Evolutionary conservation across 2,888 invertebrate species (phyloP).

Genomic region (Scaptodrosophila latifasciaeformis): DNA sequence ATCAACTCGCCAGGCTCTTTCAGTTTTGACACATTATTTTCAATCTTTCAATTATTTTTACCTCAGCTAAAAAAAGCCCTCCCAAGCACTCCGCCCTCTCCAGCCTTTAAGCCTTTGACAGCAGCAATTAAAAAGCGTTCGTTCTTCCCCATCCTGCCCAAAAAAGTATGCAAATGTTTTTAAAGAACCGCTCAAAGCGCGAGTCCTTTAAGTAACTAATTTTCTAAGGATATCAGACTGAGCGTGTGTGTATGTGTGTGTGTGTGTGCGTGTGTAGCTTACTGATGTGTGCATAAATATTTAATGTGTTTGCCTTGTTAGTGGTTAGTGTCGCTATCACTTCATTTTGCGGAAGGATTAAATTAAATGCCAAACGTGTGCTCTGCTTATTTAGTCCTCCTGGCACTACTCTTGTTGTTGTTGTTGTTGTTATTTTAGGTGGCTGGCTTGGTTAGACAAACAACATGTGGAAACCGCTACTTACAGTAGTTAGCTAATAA

Average conservation of each 20-base stretch:
- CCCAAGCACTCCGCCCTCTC: neutral
- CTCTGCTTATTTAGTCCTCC: slow-evolving; percentile 7
- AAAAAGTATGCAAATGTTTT: slow-evolving; percentile 29
- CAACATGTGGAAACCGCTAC: slow-evolving; percentile 61
- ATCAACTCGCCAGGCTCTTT: slow-evolving; percentile 33
- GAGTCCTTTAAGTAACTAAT: slow-evolving; percentile 38
- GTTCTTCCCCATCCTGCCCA: slow-evolving; percentile 10
- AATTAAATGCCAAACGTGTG: slow-evolving; percentile 67
- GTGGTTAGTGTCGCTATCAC: slow-evolving; percentile 70
- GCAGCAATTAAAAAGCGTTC: slow-evolving; percentile 55
- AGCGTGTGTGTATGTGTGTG: slow-evolving; percentile 24
- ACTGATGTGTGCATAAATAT: slow-evolving; percentile 51
- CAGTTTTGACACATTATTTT: slow-evolving; percentile 61
- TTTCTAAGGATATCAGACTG: slow-evolving; percentile 25
- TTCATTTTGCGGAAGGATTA: slow-evolving; percentile 72
- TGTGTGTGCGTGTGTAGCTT: slow-evolving; percentile 15
- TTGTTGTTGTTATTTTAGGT: slow-evolving; percentile 40
- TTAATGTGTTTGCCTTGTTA: slow-evolving; percentile 70
- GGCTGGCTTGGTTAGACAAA: slow-evolving; percentile 43
- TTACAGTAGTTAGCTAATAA: slow-evolving; percentile 66
- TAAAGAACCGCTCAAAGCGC: slow-evolving; percentile 33
- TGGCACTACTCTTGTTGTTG: slow-evolving; percentile 20
- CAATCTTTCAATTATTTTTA: slow-evolving; percentile 70
- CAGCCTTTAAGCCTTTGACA: too few species aligned
- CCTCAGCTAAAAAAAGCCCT: slow-evolving; percentile 46